Conservation (phyloP, 2,888 invertebrate species). For the Linnaemya tessellans region DNA sequence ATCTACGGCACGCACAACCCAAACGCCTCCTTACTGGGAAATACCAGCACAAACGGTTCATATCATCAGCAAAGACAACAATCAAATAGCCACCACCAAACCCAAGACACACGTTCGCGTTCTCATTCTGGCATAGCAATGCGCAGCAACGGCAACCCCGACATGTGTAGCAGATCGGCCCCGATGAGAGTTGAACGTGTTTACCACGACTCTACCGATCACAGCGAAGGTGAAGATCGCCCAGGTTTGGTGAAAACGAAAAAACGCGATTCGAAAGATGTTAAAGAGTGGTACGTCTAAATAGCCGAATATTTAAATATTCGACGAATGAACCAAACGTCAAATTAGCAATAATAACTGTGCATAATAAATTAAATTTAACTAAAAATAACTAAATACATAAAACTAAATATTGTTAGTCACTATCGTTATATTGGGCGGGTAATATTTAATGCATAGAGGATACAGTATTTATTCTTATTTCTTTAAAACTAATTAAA, state of each 20-base stretch:
- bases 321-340: slow-evolving; percentile 66
- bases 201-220: slow-evolving; percentile 77
- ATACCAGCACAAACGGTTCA: slow-evolving; percentile 84
- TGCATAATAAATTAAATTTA: slow-evolving; percentile 67
- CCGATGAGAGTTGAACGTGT: slow-evolving; percentile 66
- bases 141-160: slow-evolving; percentile 72
- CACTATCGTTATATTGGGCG: slow-evolving; percentile 73
- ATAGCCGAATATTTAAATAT: slow-evolving; percentile 56
- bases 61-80: slow-evolving; percentile 83
- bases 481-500: slow-evolving; percentile 48
- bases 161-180: slow-evolving; percentile 64
- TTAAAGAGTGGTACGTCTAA: slow-evolving; percentile 98
- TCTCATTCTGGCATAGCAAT: slow-evolving; percentile 78
- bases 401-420: slow-evolving; percentile 74
- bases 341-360: slow-evolving; percentile 80
- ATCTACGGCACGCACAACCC: slow-evolving; percentile 88
- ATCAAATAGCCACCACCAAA: slow-evolving; percentile 75
- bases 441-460: slow-evolving; percentile 72
- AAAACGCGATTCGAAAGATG: slow-evolving; percentile 92
- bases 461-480: slow-evolving; percentile 68
- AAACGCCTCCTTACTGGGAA: slow-evolving; percentile 90
- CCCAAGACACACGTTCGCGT: slow-evolving; percentile 75
- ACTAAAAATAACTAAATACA: slow-evolving; percentile 48
- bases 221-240: slow-evolving; percentile 83
- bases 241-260: slow-evolving; percentile 85